These are phyloP conservation scores for Adoxophyes honmai DNA, from an alignment of 1,140 invertebrate genomes.

Conservation along the genomic window DNA sequence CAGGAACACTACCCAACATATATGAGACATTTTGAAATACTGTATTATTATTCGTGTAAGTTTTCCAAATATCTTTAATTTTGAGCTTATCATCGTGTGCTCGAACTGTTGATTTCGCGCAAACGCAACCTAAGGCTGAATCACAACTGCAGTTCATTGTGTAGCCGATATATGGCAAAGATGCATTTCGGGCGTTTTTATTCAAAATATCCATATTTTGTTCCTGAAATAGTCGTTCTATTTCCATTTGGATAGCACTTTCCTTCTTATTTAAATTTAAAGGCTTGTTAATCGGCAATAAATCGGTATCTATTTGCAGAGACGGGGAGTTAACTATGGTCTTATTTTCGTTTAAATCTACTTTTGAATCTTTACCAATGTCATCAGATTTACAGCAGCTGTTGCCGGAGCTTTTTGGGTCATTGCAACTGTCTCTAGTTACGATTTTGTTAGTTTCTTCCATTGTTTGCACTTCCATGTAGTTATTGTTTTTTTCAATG, in stretches of 20 bases:
- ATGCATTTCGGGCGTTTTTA: not conserved
- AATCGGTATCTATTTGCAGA: no score
- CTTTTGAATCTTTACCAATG: no score
- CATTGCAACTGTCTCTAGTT: constrained; percentile 20
- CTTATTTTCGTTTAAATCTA: no score
- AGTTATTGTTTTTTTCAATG: constrained; percentile 19
- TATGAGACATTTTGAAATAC: constrained; percentile 34
- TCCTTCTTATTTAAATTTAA: no score
- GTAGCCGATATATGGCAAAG: constrained; percentile 43
- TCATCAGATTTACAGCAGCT: no score
- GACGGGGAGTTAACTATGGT: no score
- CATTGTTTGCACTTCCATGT: constrained; percentile 26
- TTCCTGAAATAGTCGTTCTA: not conserved
- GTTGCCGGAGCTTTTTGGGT: not conserved
- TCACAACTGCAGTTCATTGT: constrained; percentile 56
- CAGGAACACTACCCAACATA: constrained; percentile 33
- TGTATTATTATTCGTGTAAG: constrained; percentile 24
- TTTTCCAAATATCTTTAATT: constrained; percentile 41
- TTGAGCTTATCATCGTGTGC: constrained; percentile 27
- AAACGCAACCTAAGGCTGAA: constrained; percentile 42
- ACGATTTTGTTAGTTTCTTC: constrained; percentile 28
- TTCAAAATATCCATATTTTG: not conserved
- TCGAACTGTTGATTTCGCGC: constrained; percentile 39
- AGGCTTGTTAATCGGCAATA: no score
- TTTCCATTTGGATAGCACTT: no score